Conservation (phyloP, 2,888 invertebrate genomes). For the Sericinus montela region DNA sequence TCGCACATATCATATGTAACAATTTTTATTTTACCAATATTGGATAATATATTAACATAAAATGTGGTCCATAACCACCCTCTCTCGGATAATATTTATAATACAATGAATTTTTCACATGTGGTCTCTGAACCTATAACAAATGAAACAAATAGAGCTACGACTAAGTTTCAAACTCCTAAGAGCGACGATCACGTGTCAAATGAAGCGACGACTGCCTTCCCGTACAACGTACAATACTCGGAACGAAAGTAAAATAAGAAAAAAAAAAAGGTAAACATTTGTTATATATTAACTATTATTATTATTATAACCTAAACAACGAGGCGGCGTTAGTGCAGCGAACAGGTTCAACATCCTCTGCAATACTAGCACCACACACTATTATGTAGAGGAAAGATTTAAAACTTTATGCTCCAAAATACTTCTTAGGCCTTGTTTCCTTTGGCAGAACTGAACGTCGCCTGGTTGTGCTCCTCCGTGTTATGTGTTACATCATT, state of each 20-base stretch:
- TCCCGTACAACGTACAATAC: constrained; percentile 48
- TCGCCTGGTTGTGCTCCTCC: constrained; percentile 18
- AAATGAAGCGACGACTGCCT: constrained; percentile 44
- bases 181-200: constrained; percentile 38
- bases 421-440: constrained; percentile 24
- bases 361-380: constrained; percentile 19
- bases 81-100: constrained; percentile 75
- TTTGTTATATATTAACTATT: constrained; percentile 61
- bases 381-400: neutral
- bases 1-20: constrained; percentile 62
- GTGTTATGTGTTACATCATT: constrained; percentile 34
- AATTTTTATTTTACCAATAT: constrained; percentile 79
- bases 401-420: constrained; percentile 7
- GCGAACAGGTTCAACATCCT: constrained; percentile 9
- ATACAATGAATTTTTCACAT: constrained; percentile 76
- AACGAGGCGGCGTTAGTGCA: constrained; percentile 40
- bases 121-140: constrained; percentile 72
- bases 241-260: constrained; percentile 65
- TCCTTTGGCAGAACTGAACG: constrained; percentile 16
- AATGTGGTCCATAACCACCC: constrained; percentile 74
- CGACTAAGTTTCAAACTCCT: constrained; percentile 43
- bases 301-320: constrained; percentile 49
- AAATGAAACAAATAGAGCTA: constrained; percentile 65
- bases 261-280: constrained; percentile 51
- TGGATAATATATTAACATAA: constrained; percentile 78